Evolutionary conservation across 2,797 vertebrate species (phyloP), one percentile per base, ranked within the genome.

Genomic region (Gymnothorax reevesii): DNA sequence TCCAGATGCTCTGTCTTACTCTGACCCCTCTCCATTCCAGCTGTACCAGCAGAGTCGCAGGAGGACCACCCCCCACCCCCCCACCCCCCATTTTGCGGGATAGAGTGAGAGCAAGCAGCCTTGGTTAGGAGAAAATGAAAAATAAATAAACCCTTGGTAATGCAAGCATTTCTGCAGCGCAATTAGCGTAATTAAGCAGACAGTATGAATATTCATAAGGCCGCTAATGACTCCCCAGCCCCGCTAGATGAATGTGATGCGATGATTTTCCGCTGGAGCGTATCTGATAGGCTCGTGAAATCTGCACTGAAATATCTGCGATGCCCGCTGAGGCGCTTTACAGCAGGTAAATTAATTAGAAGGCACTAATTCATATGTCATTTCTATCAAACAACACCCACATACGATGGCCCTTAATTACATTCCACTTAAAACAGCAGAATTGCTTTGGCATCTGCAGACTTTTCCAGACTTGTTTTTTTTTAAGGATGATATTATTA

Each of bases 161-260:
- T 96, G 93, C 91, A 95, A 95, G 96, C 95, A 97, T 94, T 97
- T 97, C 96, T 96, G 96, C 94, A 95, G 95, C 95, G 96, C 96
- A 97, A 97, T 97, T 97, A 97, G 97, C 96, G 97, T 97, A 97
- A 97, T 97, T 97, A 97, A 96, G 95, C 95, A 97, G 96, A 94
- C 92, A 59, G 87, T 95, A 97, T 97, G 97, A 97, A 97, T 97
- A 97, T 97, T 97, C 96, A 97, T 97, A 95, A 96, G 94, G 93
- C 94, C 93, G 94, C 96, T 97, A 97, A 97, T 96, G 97, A 96
- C 95, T 95, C 93, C 95, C 94, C 94, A 95, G 96, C 96, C 94
- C 95, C 95, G 94, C 95, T 94, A 96, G 96, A 97, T 96, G 96
- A 97, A 97, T 96, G 96, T 96, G 95, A 97, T 96, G 96, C 95